phyloP scores from a whole-genome alignment of 2,888 invertebrate species.

The Mellilla xanthometata region DNA sequence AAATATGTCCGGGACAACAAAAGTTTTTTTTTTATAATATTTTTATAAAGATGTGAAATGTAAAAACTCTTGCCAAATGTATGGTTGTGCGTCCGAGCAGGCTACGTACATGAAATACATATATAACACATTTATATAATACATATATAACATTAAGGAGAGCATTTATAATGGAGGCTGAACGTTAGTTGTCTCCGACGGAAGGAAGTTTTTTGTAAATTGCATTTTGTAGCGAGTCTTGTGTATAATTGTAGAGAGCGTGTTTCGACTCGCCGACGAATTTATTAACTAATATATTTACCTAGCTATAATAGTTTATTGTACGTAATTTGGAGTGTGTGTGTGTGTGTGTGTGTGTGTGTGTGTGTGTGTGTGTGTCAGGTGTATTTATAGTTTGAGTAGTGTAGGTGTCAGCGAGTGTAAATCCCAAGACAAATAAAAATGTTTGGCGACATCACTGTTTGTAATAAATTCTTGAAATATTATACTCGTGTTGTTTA shows the following conservation, averaged over 20 bases:
- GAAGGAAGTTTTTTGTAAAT: slow-evolving; percentile 1
- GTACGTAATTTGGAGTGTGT: slow-evolving; percentile 15
- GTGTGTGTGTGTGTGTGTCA: slow-evolving; percentile 26
- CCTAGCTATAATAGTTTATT: slow-evolving; percentile 21
- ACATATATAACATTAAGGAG: too few species aligned
- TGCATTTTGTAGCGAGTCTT: slow-evolving; percentile 21
- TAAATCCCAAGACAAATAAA: slow-evolving; percentile 40
- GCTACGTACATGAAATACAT: too few species aligned
- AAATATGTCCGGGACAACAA: too few species aligned
- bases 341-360: slow-evolving; percentile 23
- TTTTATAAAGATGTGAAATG: too few species aligned
- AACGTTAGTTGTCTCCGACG: not conserved
- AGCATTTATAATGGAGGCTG: not conserved
- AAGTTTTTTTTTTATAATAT: too few species aligned
- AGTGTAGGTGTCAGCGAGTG: slow-evolving; percentile 38
- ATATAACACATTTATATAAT: too few species aligned
- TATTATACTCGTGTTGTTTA: not conserved
- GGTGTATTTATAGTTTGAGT: slow-evolving; percentile 48
- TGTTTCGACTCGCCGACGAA: slow-evolving; percentile 45
- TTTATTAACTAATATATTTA: slow-evolving; percentile 57
- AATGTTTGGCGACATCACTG: slow-evolving; percentile 33
- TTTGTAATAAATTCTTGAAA: slow-evolving; percentile 17
- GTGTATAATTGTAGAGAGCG: slow-evolving; percentile 22
- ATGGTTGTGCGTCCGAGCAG: too few species aligned
- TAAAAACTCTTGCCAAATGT: too few species aligned